A percentile compares a stretch with the other conserved stretches of the same genome.
Conservation (phyloP, 2,797 vertebrate genomes). For the Apodemus agrarius region DNA sequence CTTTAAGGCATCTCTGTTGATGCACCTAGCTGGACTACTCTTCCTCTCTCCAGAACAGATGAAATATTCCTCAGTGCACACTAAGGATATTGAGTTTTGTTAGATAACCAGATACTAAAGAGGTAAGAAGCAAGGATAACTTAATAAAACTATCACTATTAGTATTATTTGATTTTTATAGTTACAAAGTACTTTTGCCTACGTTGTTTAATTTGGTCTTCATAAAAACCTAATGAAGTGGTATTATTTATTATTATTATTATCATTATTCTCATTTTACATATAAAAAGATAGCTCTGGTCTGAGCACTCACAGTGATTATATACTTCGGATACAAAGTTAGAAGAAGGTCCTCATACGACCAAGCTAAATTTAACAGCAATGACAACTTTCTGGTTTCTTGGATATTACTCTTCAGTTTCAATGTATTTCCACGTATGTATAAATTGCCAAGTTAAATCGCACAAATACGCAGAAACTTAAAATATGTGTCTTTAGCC, state of each 20-base stretch:
- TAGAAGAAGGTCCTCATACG: conserved; percentile 47
- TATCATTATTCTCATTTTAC: conserved; percentile 16
- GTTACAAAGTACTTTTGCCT: conserved; percentile 16
- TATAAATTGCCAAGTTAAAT: conserved; percentile 47
- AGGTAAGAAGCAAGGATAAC: not conserved
- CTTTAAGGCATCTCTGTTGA: not conserved
- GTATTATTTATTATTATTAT: not conserved
- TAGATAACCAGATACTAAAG: conserved; percentile 16
- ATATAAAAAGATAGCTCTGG: conserved; percentile 12
- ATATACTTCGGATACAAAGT: not conserved
- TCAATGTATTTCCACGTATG: conserved; percentile 4
- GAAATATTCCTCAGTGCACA: not conserved
- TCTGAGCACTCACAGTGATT: conserved; percentile 17
- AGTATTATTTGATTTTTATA: conserved; percentile 22
- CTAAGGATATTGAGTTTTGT: not conserved
- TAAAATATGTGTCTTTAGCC: conserved; percentile 18
- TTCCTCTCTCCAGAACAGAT: not conserved
- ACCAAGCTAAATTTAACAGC: conserved; percentile 41
- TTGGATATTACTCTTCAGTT: conserved; percentile 5
- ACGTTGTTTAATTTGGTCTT: conserved; percentile 22
- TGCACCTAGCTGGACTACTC: not conserved
- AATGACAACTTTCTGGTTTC: not conserved
- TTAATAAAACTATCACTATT: conserved; percentile 11
- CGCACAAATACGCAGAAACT: conserved; percentile 13
- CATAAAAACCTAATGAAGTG: not conserved